Base-by-base conservation (phyloP, 2,888 invertebrate species). In the Pandemis corylana region DNA sequence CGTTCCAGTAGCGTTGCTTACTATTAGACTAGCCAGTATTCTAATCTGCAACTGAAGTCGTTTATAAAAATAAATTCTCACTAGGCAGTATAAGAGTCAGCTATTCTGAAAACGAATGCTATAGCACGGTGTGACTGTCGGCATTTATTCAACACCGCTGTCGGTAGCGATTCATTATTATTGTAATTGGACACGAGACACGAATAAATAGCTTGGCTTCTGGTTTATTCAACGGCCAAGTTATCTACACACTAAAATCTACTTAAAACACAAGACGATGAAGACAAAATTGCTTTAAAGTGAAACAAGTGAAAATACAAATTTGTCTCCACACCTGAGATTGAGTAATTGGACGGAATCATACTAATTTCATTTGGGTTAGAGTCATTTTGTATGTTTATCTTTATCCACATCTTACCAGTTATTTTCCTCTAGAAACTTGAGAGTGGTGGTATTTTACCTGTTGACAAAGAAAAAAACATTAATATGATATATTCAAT, bases 101-200 rank as follows among this genome's bases (percentile, higher is more conserved):
- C 7, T n/a, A 1, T 64, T 15, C 44, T 7, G 2, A n/a, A 64
- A 64, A 15, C 62, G 3, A 15, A 53, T 13, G 75, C 77, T 73
- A 78, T 74, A 79, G 77, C 76, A 77, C 84, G 79, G 83, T 84
- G 84, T 85, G 80, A 86, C 78, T 81, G 79, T 77, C 78, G 77
- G 80, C 80, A 73, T 77, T 71, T 79, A 82, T 85, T 83, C 85
- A 82, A 85, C 81, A 83, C 80, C 76, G 82, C 79, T 85, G 86
- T 85, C 85, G 85, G 84, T 82, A 79, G 83, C 82, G 84, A 90
- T 89, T 89, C 85, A 89, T 89, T 90, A 89, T 87, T 83, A 84
- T 85, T 86, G 89, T 90, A 90, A 90, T 89, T 90, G 85, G 88
- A 90, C 85, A 86, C 89, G 85, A 85, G 85, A 86, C 85, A 84